phyloP scores from a whole-genome alignment of 2,113 vertebrate species.

The Tetrax tetrax region DNA sequence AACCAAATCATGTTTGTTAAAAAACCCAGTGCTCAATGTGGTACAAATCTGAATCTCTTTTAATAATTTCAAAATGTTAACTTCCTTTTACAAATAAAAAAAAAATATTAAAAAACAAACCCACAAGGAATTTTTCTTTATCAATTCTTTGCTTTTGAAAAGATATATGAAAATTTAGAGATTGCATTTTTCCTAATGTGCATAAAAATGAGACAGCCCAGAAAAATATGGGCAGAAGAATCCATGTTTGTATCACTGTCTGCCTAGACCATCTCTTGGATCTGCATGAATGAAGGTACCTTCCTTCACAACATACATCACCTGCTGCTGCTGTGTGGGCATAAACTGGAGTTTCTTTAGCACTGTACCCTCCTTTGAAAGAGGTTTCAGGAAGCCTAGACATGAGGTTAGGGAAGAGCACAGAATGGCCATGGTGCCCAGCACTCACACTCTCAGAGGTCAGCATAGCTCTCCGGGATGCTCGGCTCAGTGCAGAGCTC shows the following conservation, averaged over 20 bases:
- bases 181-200: not conserved
- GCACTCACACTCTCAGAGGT: not conserved
- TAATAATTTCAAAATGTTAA: not conserved
- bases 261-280: not conserved
- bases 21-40: not conserved
- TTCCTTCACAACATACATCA: not conserved
- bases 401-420: not conserved
- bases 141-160: not conserved
- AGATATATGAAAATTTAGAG: not conserved
- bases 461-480: rapidly evolving
- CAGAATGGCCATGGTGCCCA: not conserved
- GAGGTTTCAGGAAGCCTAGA: not conserved
- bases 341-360: not conserved
- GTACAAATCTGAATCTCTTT: not conserved
- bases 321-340: not conserved
- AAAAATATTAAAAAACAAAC: not conserved
- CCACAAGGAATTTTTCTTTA: not conserved
- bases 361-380: not conserved
- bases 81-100: not conserved
- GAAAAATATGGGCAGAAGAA: not conserved
- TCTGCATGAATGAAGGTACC: not conserved
- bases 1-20: not conserved
- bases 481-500: not conserved
- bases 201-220: not conserved
- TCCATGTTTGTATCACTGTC: not conserved